These are phyloP conservation scores for Drosophila melanica DNA, from an alignment of 1,140 invertebrate genomes.

Conservation along the genomic window DNA sequence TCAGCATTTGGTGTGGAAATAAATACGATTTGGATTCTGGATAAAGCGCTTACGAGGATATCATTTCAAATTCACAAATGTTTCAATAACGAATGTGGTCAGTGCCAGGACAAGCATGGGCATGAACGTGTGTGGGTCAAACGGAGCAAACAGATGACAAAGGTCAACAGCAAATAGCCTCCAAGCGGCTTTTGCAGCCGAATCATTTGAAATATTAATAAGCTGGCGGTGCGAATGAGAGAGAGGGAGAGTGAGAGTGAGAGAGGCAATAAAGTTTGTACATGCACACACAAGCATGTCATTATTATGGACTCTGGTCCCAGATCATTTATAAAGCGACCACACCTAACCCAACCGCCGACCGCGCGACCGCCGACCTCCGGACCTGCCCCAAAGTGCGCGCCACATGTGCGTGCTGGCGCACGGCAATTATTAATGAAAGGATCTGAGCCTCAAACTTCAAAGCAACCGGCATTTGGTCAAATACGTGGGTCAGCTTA, in stretches of 20 bases:
- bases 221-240: slow-evolving; percentile 11
- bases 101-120: background rate
- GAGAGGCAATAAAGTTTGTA: slow-evolving; percentile 42
- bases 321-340: slow-evolving; percentile 61
- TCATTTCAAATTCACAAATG: slow-evolving; percentile 1
- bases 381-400: background rate
- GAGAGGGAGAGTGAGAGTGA: slow-evolving; percentile 7
- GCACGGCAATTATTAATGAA: slow-evolving; percentile 72
- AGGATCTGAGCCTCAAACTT: slow-evolving; percentile 37
- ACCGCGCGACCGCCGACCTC: background rate
- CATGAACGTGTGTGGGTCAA: background rate
- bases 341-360: slow-evolving; percentile 6
- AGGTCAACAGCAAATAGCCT: slow-evolving; percentile 56
- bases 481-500: background rate
- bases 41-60: slow-evolving; percentile 9
- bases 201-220: slow-evolving; percentile 77
- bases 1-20: background rate
- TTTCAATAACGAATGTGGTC: slow-evolving; percentile 1
- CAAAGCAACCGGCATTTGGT: slow-evolving; percentile 11
- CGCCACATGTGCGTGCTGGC: slow-evolving; percentile 9
- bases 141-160: slow-evolving; percentile 38
- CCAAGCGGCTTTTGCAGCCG: slow-evolving; percentile 45
- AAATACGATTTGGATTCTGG: slow-evolving; percentile 2
- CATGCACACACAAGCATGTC: slow-evolving; percentile 54
- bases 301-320: slow-evolving; percentile 67